Conservation (phyloP, 2,113 vertebrate genomes). For the Carassius carassius region DNA sequence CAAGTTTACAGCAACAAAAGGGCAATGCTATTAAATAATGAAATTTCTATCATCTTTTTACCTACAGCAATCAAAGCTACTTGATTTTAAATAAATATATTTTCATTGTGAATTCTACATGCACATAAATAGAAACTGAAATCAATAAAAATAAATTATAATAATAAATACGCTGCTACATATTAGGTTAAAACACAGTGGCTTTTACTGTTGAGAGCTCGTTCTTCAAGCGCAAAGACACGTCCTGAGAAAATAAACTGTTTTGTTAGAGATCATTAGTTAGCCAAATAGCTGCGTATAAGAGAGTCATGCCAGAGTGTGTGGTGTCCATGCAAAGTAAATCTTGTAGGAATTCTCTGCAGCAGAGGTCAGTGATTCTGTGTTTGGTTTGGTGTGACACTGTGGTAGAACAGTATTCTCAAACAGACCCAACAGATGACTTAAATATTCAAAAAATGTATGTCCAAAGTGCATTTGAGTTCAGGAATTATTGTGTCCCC, state of each 20-base stretch:
- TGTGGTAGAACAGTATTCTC: conserved; percentile 14
- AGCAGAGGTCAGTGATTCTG: conserved; percentile 3
- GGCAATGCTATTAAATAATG: too few species aligned
- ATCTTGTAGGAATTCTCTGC: conserved; percentile 20
- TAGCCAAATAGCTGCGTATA: conserved; percentile 9
- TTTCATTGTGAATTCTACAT: too few species aligned
- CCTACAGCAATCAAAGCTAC: too few species aligned
- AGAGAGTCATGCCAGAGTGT: conserved; percentile 13
- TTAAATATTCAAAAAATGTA: conserved; percentile 30
- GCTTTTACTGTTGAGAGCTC: not conserved
- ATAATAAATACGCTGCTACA: too few species aligned
- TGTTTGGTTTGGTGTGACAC: conserved; percentile 13
- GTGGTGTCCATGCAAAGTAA: conserved; percentile 10
- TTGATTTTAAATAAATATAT: too few species aligned
- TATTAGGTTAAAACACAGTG: conserved; percentile 15
- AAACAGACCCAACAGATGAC: conserved; percentile 27
- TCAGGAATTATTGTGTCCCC: conserved; percentile 32
- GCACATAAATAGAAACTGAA: too few species aligned
- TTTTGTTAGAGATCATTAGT: conserved; percentile 4
- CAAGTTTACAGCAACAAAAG: too few species aligned
- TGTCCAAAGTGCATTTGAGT: conserved; percentile 44
- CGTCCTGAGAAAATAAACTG: conserved; percentile 32
- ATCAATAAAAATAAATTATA: not conserved
- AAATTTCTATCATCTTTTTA: too few species aligned
- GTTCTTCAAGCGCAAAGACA: not conserved